Evolutionary conservation across 1,140 invertebrate species (phyloP).

Genomic region (Manduca sexta): DNA sequence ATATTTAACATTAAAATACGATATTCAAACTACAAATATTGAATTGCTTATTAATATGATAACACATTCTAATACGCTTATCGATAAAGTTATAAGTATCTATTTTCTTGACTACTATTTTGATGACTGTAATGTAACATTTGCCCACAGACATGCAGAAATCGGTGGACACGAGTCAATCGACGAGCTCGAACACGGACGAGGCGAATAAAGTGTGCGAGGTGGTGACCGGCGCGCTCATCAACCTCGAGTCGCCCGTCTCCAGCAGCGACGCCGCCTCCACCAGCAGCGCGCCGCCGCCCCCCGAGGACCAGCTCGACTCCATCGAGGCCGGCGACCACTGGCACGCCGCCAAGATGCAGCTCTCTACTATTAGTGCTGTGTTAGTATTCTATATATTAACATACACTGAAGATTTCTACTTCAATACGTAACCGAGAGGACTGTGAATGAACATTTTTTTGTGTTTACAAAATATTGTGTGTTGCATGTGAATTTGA

Average conservation of each 20-base stretch:
- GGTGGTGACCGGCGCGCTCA: constrained; percentile 52
- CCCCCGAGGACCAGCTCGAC: constrained; percentile 50
- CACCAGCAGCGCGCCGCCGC: constrained; percentile 8
- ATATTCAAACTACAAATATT: too few relatives aligned
- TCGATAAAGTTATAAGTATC: too few relatives aligned
- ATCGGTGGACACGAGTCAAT: constrained; percentile 54
- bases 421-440: too few relatives aligned
- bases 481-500: too few relatives aligned
- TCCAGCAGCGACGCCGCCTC: constrained; percentile 8
- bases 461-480: too few relatives aligned
- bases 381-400: too few relatives aligned
- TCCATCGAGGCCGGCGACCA: constrained; percentile 61
- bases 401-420: too few relatives aligned
- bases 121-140: not conserved
- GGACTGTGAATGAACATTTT: too few relatives aligned
- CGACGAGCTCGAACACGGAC: constrained; percentile 51
- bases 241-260: constrained; percentile 55
- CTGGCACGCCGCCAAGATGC: constrained; percentile 48
- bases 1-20: too few relatives aligned
- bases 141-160: constrained; percentile 44
- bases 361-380: constrained; percentile 41
- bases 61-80: too few relatives aligned
- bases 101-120: too few relatives aligned
- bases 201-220: constrained; percentile 34
- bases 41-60: not conserved